Base-by-base conservation (phyloP, 2,797 vertebrate genomes). In the Lophius americanus region DNA sequence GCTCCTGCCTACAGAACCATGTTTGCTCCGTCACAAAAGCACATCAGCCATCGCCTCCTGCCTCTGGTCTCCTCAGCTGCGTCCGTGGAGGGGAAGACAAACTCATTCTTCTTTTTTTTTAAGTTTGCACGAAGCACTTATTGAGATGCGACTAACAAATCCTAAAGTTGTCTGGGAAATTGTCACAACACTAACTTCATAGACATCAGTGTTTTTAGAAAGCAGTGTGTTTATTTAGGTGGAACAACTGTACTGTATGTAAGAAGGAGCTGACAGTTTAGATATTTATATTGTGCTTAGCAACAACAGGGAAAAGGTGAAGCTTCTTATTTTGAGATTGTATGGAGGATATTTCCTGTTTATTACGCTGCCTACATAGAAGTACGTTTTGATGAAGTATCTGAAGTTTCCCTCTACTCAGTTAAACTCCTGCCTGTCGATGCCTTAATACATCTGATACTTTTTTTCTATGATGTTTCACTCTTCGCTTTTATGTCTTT, bases 61-160 rank as follows among this genome's bases (percentile, higher is more conserved):
- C 66, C 67, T 64, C 56, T 73, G 14, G 53, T 79, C 76, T 78
- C 60, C 66, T 78, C 58, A 11, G 65, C 66, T 60, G 46, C 42
- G 58, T 64, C 57, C 48, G 12, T 48, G 42, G 47, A 79, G 75
- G 60, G 51, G 76, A 77, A 81, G 58, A 76, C 43, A 50, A 72
- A 62, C 57, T 9, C 5, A 7, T 14, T 12, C 8, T 42, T 42
- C 58, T 49, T 9, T 23, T 38, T 8, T 36, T 78, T 69, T 78
- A 4, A 42, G 88, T 90, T 92, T 90, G 92, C 93, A 93, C 90
- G 80, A 85, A 85, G 91, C 92, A 93, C 92, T 93, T 94, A 82
- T 81, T 79, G 65, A 89, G 85, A 72, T 48, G n/a, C 59, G 61
- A 67, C 70, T 64, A 81, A 43, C 73, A 54, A 79, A 44, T 69